Percentiles rank a stretch among this genome's conserved stretches.
Conservation (phyloP, 2,113 vertebrate genomes). For the Peucedramus taeniatus region DNA sequence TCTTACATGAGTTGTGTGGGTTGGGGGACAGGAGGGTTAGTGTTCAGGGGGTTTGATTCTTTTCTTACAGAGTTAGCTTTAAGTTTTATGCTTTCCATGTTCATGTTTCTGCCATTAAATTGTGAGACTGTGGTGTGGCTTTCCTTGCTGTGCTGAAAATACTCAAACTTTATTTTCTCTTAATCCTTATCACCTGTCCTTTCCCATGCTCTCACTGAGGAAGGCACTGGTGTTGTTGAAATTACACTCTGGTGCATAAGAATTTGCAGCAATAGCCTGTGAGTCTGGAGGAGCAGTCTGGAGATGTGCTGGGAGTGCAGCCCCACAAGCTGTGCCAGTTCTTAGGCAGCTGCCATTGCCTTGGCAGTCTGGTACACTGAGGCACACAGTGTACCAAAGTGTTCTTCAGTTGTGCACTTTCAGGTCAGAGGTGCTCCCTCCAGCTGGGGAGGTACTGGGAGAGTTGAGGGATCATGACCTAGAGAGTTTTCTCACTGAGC, state of each 20-base stretch:
- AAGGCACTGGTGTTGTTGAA: not conserved
- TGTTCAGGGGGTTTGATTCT: not conserved
- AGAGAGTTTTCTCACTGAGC: not conserved
- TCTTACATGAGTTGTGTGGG: not conserved
- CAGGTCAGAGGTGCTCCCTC: not conserved
- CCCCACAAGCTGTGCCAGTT: not conserved
- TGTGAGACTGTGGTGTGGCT: slow-evolving; percentile 10
- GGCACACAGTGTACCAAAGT: not conserved
- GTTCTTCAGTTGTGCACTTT: not conserved
- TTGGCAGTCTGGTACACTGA: not conserved
- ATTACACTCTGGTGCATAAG: not conserved
- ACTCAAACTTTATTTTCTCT: slow-evolving; percentile 38
- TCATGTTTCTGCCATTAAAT: slow-evolving; percentile 52
- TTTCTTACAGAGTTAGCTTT: not conserved
- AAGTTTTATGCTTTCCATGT: not conserved
- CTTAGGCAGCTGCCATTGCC: not conserved
- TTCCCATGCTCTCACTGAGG: not conserved
- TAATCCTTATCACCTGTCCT: slow-evolving; percentile 69
- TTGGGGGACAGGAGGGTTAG: not conserved
- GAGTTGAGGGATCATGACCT: not conserved
- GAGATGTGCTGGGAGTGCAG: not conserved
- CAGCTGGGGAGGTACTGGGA: not conserved
- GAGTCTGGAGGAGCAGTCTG: not conserved
- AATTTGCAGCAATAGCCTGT: not conserved
- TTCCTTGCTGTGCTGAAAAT: slow-evolving; percentile 46